Conservation (phyloP, 2,113 vertebrate genomes). For the Aepyceros melampus region DNA sequence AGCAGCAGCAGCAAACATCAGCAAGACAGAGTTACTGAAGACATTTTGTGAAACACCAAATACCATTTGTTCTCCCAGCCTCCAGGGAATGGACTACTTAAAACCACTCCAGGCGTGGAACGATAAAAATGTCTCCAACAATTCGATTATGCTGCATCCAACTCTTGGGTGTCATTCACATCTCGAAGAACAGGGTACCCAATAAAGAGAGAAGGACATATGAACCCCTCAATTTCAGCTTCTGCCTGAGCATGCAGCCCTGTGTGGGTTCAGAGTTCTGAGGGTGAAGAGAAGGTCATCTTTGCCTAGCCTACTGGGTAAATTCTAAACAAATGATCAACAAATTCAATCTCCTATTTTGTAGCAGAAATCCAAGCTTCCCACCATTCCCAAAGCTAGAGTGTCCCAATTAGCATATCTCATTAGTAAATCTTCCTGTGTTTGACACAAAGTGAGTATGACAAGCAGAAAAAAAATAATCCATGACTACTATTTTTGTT, state of each 20-base stretch:
- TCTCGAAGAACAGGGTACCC: background rate
- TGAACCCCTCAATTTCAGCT: background rate
- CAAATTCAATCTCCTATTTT: conserved; percentile 74
- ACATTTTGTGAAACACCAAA: conserved; percentile 36
- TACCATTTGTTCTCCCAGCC: background rate
- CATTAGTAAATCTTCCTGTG: conserved; percentile 75
- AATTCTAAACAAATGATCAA: conserved; percentile 18
- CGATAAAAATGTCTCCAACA: background rate
- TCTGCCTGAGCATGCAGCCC: background rate
- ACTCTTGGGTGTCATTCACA: background rate
- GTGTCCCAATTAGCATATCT: conserved; percentile 88
- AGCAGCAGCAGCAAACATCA: background rate
- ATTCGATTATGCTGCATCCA: background rate
- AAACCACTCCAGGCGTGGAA: background rate
- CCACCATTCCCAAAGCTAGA: conserved; percentile 86
- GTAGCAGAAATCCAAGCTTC: conserved; percentile 83
- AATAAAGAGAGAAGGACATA: background rate
- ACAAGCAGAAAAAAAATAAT: conserved; percentile 85
- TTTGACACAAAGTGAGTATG: conserved; percentile 84
- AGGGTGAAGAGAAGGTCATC: conserved; percentile 4
- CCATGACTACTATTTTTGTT: conserved; percentile 83
- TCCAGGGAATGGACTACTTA: background rate
- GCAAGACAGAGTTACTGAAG: background rate
- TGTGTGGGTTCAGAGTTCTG: background rate
- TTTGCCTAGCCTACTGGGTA: background rate